A percentile compares a stretch with the other conserved stretches of the same genome.
phyloP scores from a whole-genome alignment of 2,113 vertebrate species.

The Tetrao urogallus region DNA sequence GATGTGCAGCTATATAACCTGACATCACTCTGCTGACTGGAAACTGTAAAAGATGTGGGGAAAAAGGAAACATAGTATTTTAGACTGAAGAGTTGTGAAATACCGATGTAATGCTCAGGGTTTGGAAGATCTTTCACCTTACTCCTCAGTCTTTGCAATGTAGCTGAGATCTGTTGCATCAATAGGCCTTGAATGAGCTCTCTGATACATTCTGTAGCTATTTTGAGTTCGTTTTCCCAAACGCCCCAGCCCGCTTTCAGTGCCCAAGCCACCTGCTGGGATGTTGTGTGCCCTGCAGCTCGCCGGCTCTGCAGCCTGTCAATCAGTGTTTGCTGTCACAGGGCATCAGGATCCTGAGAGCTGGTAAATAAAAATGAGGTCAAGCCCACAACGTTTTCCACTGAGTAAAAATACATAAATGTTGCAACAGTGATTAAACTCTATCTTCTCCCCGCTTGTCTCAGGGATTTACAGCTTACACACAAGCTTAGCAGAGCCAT shows the following conservation, averaged over 20 bases:
- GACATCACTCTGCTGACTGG: not conserved
- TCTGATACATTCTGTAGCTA: not conserved
- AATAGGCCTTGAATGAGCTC: conserved; percentile 24
- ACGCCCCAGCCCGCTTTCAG: not conserved
- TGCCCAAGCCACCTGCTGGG: conserved; percentile 17
- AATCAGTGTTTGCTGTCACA: not conserved
- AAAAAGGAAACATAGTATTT: not conserved
- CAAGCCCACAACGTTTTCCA: conserved; percentile 1
- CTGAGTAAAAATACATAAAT: conserved; percentile 30
- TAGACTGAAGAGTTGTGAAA: not conserved
- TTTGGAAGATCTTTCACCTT: not conserved
- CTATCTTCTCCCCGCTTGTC: not conserved
- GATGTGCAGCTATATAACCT: not conserved
- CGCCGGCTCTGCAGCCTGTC: not conserved
- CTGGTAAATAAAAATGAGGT: conserved; percentile 48
- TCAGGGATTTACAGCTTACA: conserved; percentile 44
- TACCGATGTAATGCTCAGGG: not conserved
- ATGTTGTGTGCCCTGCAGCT: not conserved
- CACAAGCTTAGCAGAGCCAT: not conserved
- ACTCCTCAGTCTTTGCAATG: not conserved
- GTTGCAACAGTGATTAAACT: conserved; percentile 20
- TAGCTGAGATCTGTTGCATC: not conserved
- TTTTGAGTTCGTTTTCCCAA: conserved; percentile 17
- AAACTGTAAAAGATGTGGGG: not conserved
- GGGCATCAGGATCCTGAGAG: not conserved